Evolutionary conservation across 2,113 vertebrate species (phyloP).

Genomic region (Platysternon megacephalum): DNA sequence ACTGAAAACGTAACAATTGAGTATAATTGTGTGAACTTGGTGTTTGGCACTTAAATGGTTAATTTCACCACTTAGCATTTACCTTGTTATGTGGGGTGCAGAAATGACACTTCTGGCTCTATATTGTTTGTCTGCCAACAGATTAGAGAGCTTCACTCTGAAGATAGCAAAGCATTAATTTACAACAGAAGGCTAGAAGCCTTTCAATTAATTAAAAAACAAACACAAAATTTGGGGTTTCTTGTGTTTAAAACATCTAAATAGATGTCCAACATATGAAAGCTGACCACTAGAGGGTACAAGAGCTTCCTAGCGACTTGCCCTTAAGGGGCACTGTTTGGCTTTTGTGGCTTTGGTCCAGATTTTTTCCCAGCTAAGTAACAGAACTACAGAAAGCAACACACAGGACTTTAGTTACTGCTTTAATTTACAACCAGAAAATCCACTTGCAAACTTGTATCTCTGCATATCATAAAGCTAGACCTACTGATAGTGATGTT

Average conservation of each 20-base stretch:
- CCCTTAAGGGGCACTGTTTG: rapidly evolving
- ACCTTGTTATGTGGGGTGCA: not conserved
- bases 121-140: not conserved
- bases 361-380: rapidly evolving
- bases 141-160: not conserved
- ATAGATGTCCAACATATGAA: not conserved
- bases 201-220: not conserved
- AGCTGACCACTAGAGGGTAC: not conserved
- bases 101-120: not conserved
- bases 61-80: not conserved
- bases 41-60: not conserved
- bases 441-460: not conserved
- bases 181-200: not conserved
- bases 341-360: not conserved
- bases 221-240: not conserved
- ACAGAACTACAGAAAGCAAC: not conserved
- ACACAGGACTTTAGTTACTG: not conserved
- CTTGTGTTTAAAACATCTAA: not conserved
- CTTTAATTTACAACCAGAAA: not conserved
- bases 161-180: not conserved
- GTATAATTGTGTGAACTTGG: not conserved
- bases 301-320: not conserved
- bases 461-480: not conserved
- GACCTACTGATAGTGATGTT: rapidly evolving
- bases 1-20: not conserved